Conservation (phyloP, 2,113 vertebrate genomes). For the Galeopterus variegatus region DNA sequence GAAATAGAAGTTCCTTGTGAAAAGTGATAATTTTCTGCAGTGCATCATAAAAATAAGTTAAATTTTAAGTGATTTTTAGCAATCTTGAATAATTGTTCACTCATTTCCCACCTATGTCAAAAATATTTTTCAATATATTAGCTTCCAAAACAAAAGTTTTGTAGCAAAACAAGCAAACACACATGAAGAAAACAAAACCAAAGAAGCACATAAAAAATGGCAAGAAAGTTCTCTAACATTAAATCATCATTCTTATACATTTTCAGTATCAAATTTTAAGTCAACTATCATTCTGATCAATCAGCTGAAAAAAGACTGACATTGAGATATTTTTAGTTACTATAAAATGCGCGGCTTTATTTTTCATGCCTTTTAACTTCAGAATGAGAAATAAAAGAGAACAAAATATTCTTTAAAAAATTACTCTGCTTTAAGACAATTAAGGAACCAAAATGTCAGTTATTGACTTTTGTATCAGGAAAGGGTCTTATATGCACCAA, state of each 20-base stretch:
- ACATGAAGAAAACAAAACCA: background rate
- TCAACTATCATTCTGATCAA: background rate
- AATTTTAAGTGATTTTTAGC: background rate
- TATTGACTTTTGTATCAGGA: background rate
- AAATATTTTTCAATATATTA: slow-evolving; percentile 43
- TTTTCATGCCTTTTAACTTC: background rate
- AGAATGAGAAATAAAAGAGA: slow-evolving; percentile 34
- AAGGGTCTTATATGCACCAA: background rate
- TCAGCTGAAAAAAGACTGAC: background rate
- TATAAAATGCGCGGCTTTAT: background rate
- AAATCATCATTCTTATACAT: background rate
- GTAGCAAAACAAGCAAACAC: background rate
- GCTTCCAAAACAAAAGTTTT: background rate
- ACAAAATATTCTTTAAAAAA: background rate
- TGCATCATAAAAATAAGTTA: background rate
- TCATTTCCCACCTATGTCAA: background rate
- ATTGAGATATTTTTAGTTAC: slow-evolving; percentile 6
- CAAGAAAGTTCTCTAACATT: background rate
- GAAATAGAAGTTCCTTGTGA: slow-evolving; percentile 33
- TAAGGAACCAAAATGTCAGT: background rate
- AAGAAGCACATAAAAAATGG: background rate
- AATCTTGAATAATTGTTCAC: background rate
- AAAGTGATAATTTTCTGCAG: background rate
- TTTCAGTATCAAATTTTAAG: slow-evolving; percentile 21
- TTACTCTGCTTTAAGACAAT: background rate